phyloP scores from a whole-genome alignment of 2,113 vertebrate species.

The Oryzias celebensis region DNA sequence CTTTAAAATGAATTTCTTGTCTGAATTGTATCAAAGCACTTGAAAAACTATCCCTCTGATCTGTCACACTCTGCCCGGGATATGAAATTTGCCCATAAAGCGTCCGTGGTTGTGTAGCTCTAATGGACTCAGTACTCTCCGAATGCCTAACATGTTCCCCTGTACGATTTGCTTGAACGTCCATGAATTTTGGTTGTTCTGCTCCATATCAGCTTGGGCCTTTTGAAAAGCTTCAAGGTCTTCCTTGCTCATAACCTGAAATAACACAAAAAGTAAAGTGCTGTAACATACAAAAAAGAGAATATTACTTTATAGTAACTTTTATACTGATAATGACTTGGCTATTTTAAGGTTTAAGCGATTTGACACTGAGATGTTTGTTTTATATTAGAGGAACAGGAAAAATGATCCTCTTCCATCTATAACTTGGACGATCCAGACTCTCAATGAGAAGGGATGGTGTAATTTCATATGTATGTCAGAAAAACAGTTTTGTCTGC shows the following conservation, averaged over 20 bases:
- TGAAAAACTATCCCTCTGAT: constrained; percentile 1
- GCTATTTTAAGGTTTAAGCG: too few relatives aligned
- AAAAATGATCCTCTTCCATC: background rate
- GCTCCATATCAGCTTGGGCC: constrained; percentile 68
- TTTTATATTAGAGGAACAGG: too few relatives aligned
- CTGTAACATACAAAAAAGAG: too few relatives aligned
- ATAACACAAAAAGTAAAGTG: background rate
- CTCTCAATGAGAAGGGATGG: too few relatives aligned
- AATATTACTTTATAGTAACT: too few relatives aligned
- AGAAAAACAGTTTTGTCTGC: background rate
- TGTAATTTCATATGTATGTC: too few relatives aligned
- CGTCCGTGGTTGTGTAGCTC: constrained; percentile 83
- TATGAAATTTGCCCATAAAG: constrained; percentile 87
- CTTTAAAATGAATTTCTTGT: background rate
- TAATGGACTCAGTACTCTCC: constrained; percentile 86
- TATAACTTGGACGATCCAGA: too few relatives aligned
- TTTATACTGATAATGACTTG: too few relatives aligned
- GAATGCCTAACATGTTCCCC: constrained; percentile 89
- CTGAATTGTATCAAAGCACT: constrained; percentile 1
- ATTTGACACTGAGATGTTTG: background rate
- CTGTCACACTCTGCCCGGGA: constrained; percentile 79
- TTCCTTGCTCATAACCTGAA: constrained; percentile 81
- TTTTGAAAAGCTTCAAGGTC: constrained; percentile 70
- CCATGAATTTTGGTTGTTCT: constrained; percentile 93
- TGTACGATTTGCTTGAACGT: constrained; percentile 82